Base-by-base conservation (phyloP, 2,113 vertebrate genomes). In the Melanostigma gelatinosum region DNA sequence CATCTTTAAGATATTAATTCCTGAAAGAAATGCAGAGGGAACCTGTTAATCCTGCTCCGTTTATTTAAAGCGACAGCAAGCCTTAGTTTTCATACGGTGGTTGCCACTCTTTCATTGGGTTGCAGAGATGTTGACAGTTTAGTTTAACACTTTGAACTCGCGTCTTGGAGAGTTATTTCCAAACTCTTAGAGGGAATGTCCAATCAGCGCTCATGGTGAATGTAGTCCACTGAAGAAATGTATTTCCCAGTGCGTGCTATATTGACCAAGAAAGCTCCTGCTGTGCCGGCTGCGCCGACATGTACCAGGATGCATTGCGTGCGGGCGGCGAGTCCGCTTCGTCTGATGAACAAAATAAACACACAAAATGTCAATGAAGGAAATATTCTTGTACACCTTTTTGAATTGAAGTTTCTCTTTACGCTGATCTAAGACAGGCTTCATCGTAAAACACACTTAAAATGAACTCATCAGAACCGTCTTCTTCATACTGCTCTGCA, bases 11-110 rank as follows among this genome's bases (percentile, higher is more conserved):
- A 32, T 9, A 54, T 34, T 34, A 1, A n/a, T 58, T 46, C 29
- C 27, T 42, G 40, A n/a, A n/a, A 69, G 12, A 27, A 72, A 50
- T 71, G 36, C 7, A 46, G 27, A 40, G 32, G 22, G 29, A 27
- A 52, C 32, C n/a, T 13, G 15, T 65, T 68, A 22, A 20, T 22
- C 8, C 50, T 2, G 66, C 15, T 32, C 32, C 0, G 22, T 48
- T 72, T 16, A 71, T 62, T 82, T 75, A 16, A 55, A 68, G 57
- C 54, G 11, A 44, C n/a, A 66, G 38, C 8, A 12, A 60, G 22
- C 18, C 15, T 57, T 38, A 27, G 29, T 54, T 52, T 60, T 46
- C 20, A 24, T 58, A 29, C n/a, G 22, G 38, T 8, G 38, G n/a
- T 8, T 22, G 3, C 8, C 1, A 40, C 1, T n/a, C 8, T 52